These are phyloP conservation scores for Cheirogaleus major DNA, from an alignment of 2,797 vertebrate genomes.

Conservation along the genomic window DNA sequence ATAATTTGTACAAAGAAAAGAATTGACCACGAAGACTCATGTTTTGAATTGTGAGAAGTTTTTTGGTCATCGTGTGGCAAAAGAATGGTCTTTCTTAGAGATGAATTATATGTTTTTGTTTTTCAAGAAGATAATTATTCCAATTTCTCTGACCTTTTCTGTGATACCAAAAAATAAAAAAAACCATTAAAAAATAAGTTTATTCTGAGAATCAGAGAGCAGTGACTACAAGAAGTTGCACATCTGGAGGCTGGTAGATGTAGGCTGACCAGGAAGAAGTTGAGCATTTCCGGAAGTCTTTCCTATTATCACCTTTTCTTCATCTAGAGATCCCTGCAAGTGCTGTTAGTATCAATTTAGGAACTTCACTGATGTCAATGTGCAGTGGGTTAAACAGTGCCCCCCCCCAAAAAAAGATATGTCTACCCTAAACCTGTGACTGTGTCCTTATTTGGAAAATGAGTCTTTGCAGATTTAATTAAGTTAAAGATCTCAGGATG, in stretches of 20 bases:
- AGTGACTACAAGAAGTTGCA: neutral
- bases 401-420: neutral
- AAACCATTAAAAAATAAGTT: neutral
- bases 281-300: neutral
- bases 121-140: neutral
- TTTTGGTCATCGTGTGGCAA: neutral
- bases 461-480: neutral
- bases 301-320: neutral
- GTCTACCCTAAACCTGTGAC: neutral
- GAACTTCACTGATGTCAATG: neutral
- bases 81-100: neutral
- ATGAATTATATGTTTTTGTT: neutral
- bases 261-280: neutral
- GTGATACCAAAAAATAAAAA: neutral
- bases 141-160: constrained; percentile 17
- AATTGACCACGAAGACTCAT: neutral
- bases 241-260: neutral
- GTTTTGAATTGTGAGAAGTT: neutral
- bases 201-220: neutral
- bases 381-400: neutral
- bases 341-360: neutral
- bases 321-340: neutral
- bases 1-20: neutral
- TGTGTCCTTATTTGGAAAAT: neutral
- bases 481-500: neutral